A percentile compares a stretch with the other conserved stretches of the same genome.
Conservation (phyloP, 2,797 vertebrate genomes). For the Erpetoichthys calabaricus region DNA sequence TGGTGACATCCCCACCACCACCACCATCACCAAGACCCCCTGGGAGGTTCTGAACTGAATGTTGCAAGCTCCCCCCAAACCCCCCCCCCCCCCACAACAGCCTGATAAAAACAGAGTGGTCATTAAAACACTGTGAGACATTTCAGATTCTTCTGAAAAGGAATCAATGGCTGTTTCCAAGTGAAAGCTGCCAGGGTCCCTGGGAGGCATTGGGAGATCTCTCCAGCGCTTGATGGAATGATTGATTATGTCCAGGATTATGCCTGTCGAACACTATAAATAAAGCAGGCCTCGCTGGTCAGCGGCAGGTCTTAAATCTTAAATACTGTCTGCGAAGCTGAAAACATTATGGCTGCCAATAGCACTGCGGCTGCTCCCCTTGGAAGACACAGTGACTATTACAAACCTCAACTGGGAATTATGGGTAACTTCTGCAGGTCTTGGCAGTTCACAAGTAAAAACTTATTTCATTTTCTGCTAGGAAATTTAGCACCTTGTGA, state of each 20-base stretch:
- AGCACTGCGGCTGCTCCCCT: no score
- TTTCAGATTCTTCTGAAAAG: conserved; percentile 76
- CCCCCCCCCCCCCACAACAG: conserved; percentile 20
- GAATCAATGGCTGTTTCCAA: conserved; percentile 84
- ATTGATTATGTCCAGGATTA: conserved; percentile 82
- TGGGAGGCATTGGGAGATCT: conserved; percentile 62
- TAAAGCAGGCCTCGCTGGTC: conserved; percentile 48
- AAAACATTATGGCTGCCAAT: conserved; percentile 8
- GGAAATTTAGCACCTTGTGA: no score
- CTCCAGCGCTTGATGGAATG: conserved; percentile 73
- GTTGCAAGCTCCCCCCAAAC: not conserved
- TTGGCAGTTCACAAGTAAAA: no score
- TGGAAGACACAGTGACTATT: no score
- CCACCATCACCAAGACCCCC: not conserved
- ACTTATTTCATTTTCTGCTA: no score
- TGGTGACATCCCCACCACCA: not conserved
- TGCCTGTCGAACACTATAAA: conserved; percentile 73
- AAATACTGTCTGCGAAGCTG: conserved; percentile 65
- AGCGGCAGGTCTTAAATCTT: conserved; percentile 70
- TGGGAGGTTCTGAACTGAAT: conserved; percentile 4
- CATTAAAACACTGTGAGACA: conserved; percentile 31
- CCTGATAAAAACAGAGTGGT: conserved; percentile 8
- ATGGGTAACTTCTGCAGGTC: no score
- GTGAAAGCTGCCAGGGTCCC: conserved; percentile 60
- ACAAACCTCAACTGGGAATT: no score